Evolutionary conservation across 2,797 vertebrate genomes (phyloP).

Genomic region (Arrhamphus sclerolepis): DNA sequence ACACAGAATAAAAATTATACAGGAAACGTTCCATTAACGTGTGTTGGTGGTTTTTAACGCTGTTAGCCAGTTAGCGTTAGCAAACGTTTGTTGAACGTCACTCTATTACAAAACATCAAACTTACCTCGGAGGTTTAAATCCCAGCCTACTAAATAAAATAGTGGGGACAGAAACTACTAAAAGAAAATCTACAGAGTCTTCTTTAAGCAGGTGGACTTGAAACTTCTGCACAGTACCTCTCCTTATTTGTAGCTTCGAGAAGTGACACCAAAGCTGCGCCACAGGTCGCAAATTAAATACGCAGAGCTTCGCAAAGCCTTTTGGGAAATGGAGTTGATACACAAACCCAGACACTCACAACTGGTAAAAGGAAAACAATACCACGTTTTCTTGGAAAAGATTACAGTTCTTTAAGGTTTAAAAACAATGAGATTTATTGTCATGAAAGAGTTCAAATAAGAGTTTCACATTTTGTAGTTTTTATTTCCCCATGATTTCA

Average conservation of each 20-base stretch:
- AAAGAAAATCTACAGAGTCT: not conserved
- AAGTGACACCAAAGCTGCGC: not conserved
- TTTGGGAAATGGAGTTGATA: constrained; percentile 63
- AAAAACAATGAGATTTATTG: constrained; percentile 69
- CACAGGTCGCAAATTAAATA: constrained; percentile 62
- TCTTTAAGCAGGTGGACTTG: not conserved
- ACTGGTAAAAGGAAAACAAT: no score
- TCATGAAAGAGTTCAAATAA: constrained; percentile 70
- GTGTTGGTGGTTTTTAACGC: not conserved
- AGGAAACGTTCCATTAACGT: not conserved
- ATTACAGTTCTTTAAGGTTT: constrained; percentile 16
- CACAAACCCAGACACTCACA: no score
- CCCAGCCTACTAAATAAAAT: not conserved
- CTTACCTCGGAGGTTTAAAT: constrained; percentile 50
- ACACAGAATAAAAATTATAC: not conserved
- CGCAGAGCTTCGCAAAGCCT: constrained; percentile 46
- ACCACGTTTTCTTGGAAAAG: constrained; percentile 1
- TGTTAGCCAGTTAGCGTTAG: constrained; percentile 37
- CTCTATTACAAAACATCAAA: constrained; percentile 1
- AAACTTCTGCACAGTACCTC: not conserved
- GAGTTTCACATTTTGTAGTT: constrained; percentile 77
- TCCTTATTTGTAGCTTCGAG: not conserved
- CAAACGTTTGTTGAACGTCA: constrained; percentile 35
- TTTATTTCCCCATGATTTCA: constrained; percentile 80
- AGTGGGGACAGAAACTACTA: not conserved